These are phyloP conservation scores for Synergus itoensis DNA, from an alignment of 2,888 invertebrate species.

Conservation along the genomic window DNA sequence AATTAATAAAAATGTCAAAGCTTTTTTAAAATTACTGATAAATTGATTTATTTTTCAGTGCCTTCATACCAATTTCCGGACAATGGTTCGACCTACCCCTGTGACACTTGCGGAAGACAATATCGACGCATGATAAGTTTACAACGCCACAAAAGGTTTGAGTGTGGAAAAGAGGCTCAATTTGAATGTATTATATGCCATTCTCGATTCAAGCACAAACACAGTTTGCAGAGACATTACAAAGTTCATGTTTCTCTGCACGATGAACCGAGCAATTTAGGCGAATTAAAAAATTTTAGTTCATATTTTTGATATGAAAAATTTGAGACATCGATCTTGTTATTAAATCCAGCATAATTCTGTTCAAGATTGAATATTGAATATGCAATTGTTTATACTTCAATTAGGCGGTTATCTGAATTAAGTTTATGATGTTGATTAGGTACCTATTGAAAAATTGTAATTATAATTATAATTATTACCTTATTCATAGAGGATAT, in stretches of 20 bases:
- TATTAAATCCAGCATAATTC: neutral
- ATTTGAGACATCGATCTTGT: neutral
- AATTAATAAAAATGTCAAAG: neutral
- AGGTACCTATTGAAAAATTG: neutral
- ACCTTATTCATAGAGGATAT: neutral
- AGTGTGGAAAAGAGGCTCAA: constrained; percentile 79
- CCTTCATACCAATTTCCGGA: constrained; percentile 57
- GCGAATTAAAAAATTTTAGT: constrained; percentile 22
- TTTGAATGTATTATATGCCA: constrained; percentile 78
- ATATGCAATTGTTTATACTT: neutral
- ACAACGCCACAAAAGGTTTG: constrained; percentile 77
- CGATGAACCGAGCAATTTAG: neutral
- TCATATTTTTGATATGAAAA: constrained; percentile 29
- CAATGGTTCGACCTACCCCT: constrained; percentile 64
- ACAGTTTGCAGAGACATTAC: constrained; percentile 71
- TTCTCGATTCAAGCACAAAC: constrained; percentile 74
- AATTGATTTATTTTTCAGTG: constrained; percentile 64
- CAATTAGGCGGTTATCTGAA: neutral
- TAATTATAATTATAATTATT: neutral
- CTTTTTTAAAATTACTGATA: neutral
- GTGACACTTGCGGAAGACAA: constrained; percentile 70
- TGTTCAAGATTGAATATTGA: neutral
- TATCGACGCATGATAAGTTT: constrained; percentile 72
- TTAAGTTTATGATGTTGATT: neutral
- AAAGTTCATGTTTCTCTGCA: constrained; percentile 60